Evolutionary conservation across 2,113 vertebrate genomes (phyloP).

Genomic region (Dipodomys ordii): DNA sequence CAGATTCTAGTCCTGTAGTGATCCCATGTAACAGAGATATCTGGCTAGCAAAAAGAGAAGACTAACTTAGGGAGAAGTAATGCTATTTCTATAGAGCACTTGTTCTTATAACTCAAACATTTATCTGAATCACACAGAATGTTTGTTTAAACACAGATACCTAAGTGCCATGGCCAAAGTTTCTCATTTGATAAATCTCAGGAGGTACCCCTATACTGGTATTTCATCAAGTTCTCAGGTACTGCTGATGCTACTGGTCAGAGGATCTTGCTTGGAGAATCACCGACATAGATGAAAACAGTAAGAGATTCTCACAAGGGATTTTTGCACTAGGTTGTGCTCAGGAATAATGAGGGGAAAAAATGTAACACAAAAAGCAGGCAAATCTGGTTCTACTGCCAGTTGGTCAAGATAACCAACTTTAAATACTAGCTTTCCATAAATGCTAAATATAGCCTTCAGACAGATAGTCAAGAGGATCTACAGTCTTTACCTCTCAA

Average conservation of each 20-base stretch:
- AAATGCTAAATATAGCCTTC: background rate
- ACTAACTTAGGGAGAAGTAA: conserved; percentile 38
- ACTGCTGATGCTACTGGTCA: background rate
- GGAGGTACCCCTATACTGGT: background rate
- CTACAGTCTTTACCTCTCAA: background rate
- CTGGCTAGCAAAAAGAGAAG: conserved; percentile 15
- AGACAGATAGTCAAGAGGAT: background rate
- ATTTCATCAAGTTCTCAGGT: conserved; percentile 13
- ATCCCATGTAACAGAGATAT: background rate
- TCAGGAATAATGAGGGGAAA: background rate
- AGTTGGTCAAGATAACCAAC: conserved; percentile 18
- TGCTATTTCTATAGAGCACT: background rate
- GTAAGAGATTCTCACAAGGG: background rate
- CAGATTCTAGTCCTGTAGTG: background rate
- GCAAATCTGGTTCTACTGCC: background rate
- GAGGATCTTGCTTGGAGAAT: background rate
- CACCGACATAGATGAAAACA: background rate
- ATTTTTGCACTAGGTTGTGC: background rate
- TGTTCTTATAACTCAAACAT: conserved; percentile 1
- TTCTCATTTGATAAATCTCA: background rate
- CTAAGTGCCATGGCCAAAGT: background rate
- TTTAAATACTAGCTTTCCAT: conserved; percentile 21
- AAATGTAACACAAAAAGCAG: background rate
- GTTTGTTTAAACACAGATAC: background rate
- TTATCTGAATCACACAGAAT: background rate